These are phyloP conservation scores for Hydrolagus affinis DNA, from an alignment of 2,113 vertebrate genomes.

Conservation along the genomic window DNA sequence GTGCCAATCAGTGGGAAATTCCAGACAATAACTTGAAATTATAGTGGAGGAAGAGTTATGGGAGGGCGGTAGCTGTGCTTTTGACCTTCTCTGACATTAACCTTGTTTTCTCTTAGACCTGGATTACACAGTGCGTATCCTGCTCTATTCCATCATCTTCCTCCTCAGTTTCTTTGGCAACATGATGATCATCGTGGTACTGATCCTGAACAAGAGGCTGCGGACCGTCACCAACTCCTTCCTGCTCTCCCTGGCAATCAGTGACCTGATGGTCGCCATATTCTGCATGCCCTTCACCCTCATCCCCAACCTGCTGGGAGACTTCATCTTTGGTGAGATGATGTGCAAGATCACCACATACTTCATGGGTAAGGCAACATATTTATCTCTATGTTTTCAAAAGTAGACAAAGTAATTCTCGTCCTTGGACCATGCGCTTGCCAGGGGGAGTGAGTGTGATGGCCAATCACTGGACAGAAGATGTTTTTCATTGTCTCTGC, in stretches of 20 bases:
- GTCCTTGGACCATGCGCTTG: neutral
- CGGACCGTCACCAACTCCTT: constrained; percentile 91
- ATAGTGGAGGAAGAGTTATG: too few relatives aligned
- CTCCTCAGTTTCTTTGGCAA: constrained; percentile 81
- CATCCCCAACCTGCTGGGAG: constrained; percentile 80
- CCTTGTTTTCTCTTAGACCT: constrained; percentile 52
- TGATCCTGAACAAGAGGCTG: constrained; percentile 77
- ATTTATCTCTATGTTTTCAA: too few relatives aligned
- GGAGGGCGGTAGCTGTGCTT: too few relatives aligned
- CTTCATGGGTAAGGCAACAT: constrained; percentile 75
- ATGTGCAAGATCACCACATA: constrained; percentile 87
- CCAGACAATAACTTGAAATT: too few relatives aligned
- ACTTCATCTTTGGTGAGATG: constrained; percentile 83
- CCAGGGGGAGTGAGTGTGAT: too few relatives aligned
- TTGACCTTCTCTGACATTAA: too few relatives aligned
- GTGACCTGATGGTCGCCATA: constrained; percentile 82
- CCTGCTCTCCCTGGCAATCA: constrained; percentile 84
- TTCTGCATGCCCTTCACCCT: constrained; percentile 95
- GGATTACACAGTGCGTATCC: constrained; percentile 65
- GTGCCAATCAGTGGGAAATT: too few relatives aligned
- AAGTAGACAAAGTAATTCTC: too few relatives aligned
- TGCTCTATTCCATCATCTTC: constrained; percentile 80
- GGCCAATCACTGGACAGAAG: neutral
- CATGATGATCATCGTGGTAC: constrained; percentile 75
- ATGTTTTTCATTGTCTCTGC: neutral